Conservation (phyloP, 2,888 invertebrate species). For the Nymphalis polychloros region DNA sequence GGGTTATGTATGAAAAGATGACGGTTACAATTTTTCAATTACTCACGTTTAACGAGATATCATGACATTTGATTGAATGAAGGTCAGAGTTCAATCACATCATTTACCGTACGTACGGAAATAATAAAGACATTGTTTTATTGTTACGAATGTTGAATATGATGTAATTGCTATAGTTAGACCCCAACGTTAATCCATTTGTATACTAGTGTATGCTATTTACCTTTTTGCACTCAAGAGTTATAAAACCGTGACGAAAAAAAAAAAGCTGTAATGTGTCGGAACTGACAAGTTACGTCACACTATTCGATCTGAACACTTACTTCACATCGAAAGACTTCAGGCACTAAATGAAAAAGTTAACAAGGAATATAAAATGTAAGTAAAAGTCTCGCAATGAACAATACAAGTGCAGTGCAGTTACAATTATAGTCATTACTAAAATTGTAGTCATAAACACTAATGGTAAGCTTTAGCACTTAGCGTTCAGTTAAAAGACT, state of each 20-base stretch:
- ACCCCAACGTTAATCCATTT: background rate
- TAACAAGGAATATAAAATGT: conserved; percentile 9
- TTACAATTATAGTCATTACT: conserved; percentile 19
- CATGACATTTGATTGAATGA: conserved; percentile 50
- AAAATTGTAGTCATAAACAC: conserved; percentile 18
- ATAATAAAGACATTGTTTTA: conserved; percentile 1
- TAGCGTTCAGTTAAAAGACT: conserved; percentile 13
- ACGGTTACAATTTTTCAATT: conserved; percentile 54
- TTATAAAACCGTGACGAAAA: background rate
- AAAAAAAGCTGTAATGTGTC: no score
- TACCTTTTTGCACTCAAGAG: background rate
- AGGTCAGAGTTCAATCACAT: conserved; percentile 42
- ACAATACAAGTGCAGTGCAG: conserved; percentile 5
- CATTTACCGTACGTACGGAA: conserved; percentile 19
- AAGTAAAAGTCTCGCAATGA: conserved; percentile 8
- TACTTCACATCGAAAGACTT: no score
- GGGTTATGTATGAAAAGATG: conserved; percentile 37
- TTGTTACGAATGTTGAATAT: background rate
- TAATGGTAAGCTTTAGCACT: conserved; percentile 19
- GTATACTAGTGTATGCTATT: background rate
- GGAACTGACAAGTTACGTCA: no score
- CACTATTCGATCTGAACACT: no score
- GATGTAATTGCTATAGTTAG: conserved; percentile 1
- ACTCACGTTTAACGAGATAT: conserved; percentile 57
- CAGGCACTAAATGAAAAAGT: background rate